Base-by-base conservation (phyloP, 2,113 vertebrate species). In the Chrysemys picta region DNA sequence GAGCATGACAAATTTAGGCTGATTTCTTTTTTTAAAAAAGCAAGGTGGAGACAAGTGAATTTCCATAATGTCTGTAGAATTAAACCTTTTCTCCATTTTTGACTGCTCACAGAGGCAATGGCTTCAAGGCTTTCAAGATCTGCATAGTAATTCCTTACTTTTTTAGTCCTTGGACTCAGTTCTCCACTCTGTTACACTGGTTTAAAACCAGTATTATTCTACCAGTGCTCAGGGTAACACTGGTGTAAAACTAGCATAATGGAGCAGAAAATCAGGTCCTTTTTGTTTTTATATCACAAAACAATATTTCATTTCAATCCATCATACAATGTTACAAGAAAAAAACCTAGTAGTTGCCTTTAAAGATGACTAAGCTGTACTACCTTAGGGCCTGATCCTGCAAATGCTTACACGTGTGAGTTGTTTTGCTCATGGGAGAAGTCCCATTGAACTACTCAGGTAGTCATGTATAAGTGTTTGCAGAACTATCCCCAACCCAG, bases 41-140 rank as follows among this genome's bases (percentile, higher is more conserved):
- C 59, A 62, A 47, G 87, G 80, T 88, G 56, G 82, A 91, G 86
- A 52, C 75, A 91, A 50, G 29, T 54, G 82, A 83, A 5, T 85
- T 93, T 90, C 83, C n/a, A 87, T 87, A 92, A 82, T 84, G 75
- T 17, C 17, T 80, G 21, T 82, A 65, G 80, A 78, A 93, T 90
- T 96, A 85, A 9, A 59, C 85, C 53, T 76, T 91, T 50, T 91
- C 75, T 90, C 45, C 6, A 0, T 53, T 42, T 88, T 6, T 94
- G 78, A 79, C 72, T 76, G 5, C 42, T 85, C 5, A 27, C 3
- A 78, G 4, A 75, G n/a, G 12, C 31, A 81, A 80, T 59, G 56
- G 21, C 84, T 17, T 91, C 62, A 92, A 90, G n/a, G 53, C 88
- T 94, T 94, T 53, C 29, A 87, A 59, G 83, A 85, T 27, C 24